Evolutionary conservation across 2,888 invertebrate species (phyloP), one percentile per base, ranked within the genome.

Genomic region (Lepidochitona cinerea): DNA sequence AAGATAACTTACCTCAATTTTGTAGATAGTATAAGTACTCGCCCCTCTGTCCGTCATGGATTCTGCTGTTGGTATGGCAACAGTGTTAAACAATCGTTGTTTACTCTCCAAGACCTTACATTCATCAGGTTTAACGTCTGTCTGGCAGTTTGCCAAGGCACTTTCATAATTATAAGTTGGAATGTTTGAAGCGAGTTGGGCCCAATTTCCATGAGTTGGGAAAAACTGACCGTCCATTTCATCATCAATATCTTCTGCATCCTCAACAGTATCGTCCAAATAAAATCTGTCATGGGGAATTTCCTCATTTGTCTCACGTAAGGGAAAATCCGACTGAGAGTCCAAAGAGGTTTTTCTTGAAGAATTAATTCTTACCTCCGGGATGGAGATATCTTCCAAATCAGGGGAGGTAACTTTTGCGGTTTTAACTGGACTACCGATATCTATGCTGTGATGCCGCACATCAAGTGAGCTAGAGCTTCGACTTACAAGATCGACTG

Each of bases 1-100:
- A n/a, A n/a, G n/a, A n/a, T n/a, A n/a, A 73, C 73, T 68, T 76
- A 87, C 87, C 85, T 86, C 79, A 70, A 87, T 79, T 26, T 73
- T 71, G 71, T 87, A 87, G 0, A 87, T 77, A 4, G 85, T 85
- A 71, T 85, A 87, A 37, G 80, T 75, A 49, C 79, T 68, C 29
- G 75, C 66, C 67, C 84, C 82, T 32, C 84, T 77, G 68, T 87
- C 85, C 52, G 78, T 81, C 6, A 75, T 75, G 0, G 81, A 80
- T 68, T 83, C 82, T 35, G 85, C 84, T 9, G 75, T 70, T 14
- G 79, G 73, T 33, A 87, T 83, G 26, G 72, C 68, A 3, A 85
- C 78, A 74, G 82, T 82, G 71, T 80, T 80, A 69, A 80, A 81
- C 23, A 81, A 75, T 36, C 68, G 53, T 18, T 41, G n/a, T 26